Evolutionary conservation across 2,888 invertebrate genomes (phyloP).

Genomic region (Trilocha varians): DNA sequence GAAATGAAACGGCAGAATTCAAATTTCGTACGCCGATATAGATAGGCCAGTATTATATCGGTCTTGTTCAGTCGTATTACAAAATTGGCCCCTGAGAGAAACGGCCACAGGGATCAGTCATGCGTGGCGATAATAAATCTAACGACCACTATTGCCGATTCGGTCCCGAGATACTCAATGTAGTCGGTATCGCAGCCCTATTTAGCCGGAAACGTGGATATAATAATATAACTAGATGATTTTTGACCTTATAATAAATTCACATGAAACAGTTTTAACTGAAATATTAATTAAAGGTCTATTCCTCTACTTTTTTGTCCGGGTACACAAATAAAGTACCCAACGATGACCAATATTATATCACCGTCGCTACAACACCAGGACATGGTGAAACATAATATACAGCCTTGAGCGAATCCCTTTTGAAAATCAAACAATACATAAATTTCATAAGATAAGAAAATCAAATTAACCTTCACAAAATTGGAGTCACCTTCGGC

Average conservation of each 20-base stretch:
- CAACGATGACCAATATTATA: too few relatives aligned
- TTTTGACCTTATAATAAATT: background rate
- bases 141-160: slow-evolving; percentile 29
- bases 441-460: background rate
- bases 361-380: too few relatives aligned
- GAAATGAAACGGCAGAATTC: background rate
- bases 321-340: too few relatives aligned
- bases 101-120: slow-evolving; percentile 26
- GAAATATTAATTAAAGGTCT: too few relatives aligned
- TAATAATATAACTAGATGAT: background rate
- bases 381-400: too few relatives aligned
- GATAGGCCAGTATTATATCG: slow-evolving; percentile 14
- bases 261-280: too few relatives aligned
- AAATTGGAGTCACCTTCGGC: background rate
- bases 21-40: background rate
- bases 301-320: too few relatives aligned
- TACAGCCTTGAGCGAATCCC: too few relatives aligned
- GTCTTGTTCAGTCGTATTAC: slow-evolving; percentile 18
- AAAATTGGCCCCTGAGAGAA: slow-evolving; percentile 25
- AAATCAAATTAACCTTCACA: background rate
- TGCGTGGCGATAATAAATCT: slow-evolving; percentile 36
- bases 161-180: slow-evolving; percentile 33
- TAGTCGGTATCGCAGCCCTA: slow-evolving; percentile 13
- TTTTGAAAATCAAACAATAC: background rate
- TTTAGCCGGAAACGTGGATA: background rate